Evolutionary conservation across 92 coral and sea anemone species (phyloP).

Genomic region (Micromussa lordhowensis): DNA sequence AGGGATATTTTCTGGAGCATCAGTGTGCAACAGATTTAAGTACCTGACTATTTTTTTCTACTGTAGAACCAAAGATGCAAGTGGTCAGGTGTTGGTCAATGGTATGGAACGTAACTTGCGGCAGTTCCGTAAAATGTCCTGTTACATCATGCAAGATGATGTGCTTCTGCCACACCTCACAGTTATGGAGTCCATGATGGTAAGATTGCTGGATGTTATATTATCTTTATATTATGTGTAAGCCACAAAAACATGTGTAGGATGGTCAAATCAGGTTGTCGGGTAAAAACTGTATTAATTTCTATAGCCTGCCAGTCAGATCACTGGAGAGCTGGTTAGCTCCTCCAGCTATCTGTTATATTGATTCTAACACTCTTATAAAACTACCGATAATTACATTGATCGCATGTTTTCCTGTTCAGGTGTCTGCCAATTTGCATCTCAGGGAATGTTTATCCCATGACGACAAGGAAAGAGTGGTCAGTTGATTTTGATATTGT

Average conservation of each 20-base stretch:
- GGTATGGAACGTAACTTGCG: conserved; percentile 91
- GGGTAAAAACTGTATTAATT: too few species aligned
- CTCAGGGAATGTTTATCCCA: conserved; percentile 76
- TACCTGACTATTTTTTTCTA: neutral
- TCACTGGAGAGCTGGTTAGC: too few species aligned
- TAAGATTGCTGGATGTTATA: conserved; percentile 14
- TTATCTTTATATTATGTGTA: too few species aligned
- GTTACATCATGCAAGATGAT: conserved; percentile 99
- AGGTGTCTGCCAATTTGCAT: conserved; percentile 99
- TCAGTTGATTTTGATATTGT: conserved; percentile 36
- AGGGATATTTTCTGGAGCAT: too few species aligned
- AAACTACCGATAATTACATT: neutral
- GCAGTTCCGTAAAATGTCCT: conserved; percentile 97
- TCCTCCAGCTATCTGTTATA: too few species aligned
- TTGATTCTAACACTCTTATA: too few species aligned
- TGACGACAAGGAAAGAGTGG: conserved; percentile 90
- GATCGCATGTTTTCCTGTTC: neutral
- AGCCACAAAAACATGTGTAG: too few species aligned
- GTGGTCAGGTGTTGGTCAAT: conserved; percentile 87
- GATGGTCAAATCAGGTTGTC: too few species aligned
- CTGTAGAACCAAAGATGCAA: conserved; percentile 84
- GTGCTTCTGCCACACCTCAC: conserved; percentile 92
- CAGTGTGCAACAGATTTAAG: too few species aligned
- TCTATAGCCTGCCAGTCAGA: too few species aligned
- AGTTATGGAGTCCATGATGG: conserved; percentile 99